Evolutionary conservation across 2,888 invertebrate species (phyloP).

Genomic region (Fragum whitleyi): DNA sequence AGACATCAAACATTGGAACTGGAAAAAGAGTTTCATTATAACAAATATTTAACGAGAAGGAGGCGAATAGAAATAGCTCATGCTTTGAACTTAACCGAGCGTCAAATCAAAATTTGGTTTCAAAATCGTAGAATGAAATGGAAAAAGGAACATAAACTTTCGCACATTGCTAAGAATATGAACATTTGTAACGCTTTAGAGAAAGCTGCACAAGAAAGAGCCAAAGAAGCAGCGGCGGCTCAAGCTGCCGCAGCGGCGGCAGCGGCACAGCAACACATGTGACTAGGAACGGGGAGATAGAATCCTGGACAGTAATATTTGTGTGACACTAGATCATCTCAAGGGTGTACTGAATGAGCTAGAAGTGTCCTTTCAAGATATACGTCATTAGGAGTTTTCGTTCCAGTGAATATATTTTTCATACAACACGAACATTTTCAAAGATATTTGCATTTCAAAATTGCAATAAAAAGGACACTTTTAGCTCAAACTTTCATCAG

Average conservation of each 20-base stretch:
- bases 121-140: slow-evolving; percentile 99
- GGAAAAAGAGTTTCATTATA: slow-evolving; percentile 99
- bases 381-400: too few species aligned
- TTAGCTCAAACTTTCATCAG: too few species aligned
- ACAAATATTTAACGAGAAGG: slow-evolving; percentile 98
- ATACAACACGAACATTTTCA: too few species aligned
- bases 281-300: slow-evolving; percentile 37
- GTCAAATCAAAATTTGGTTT: slow-evolving; percentile 91
- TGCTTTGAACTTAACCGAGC: slow-evolving; percentile 97
- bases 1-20: slow-evolving; percentile 98
- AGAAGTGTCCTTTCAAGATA: too few species aligned
- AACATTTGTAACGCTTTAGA: slow-evolving; percentile 87
- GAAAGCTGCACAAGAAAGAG: slow-evolving; percentile 75
- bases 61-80: slow-evolving; percentile 99
- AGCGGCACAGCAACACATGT: slow-evolving; percentile 57
- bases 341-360: too few species aligned
- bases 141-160: slow-evolving; percentile 97
- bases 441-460: too few species aligned
- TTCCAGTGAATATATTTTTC: too few species aligned
- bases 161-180: slow-evolving; percentile 85
- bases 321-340: background rate
- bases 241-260: slow-evolving; percentile 63
- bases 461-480: too few species aligned
- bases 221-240: slow-evolving; percentile 63
- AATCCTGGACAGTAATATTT: background rate